Evolutionary conservation across 1,140 invertebrate genomes (phyloP), one percentile per base, ranked within the genome.

Genomic region (Drosophila guanche): DNA sequence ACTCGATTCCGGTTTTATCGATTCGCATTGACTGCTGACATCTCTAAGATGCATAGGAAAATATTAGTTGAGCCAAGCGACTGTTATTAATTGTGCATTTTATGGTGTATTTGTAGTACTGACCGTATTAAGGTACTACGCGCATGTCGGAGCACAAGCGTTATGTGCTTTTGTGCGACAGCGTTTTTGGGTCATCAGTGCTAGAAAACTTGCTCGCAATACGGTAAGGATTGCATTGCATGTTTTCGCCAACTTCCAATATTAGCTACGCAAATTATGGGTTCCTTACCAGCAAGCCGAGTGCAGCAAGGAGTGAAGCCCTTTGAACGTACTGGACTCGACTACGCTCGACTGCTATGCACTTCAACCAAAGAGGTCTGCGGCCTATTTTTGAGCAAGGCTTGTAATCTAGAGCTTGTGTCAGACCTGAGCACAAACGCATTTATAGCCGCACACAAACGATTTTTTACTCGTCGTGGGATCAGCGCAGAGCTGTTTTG

Each of bases 321-420:
- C 16, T 20, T 20, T 20, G 16, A 20, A 20, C 16, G 16, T 20
- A 20, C 16, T 20, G 16, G 16, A 20, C 16, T 20, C 16, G 16
- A 20, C 16, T 20, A 20, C 16, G 16, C 16, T 20, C 0, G 16
- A 20, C 16, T 1, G 16, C 16, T 20, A 20, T 20, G 16, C 16
- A 20, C 16, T 20, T 20, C 16, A 20, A 20, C 16, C 16, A 20
- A 20, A 20, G 1, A 20, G 16, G 46, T 10, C 20, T 20, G 37
- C 27, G 45, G 4, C 46, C 57, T n/a, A 33, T 54, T 51, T 22
- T n/a, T 42, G 20, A 42, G 22, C 6, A 43, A 51, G 6, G 37
- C 47, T n/a, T n/a, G n/a, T n/a, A n/a, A n/a, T 16, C 8, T 42
- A 16, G 37, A 60, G 57, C 10, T 60, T 2, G 57, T 51, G 8